These are phyloP conservation scores for Dermatemys mawii DNA, from an alignment of 2,113 vertebrate genomes.

Conservation along the genomic window DNA sequence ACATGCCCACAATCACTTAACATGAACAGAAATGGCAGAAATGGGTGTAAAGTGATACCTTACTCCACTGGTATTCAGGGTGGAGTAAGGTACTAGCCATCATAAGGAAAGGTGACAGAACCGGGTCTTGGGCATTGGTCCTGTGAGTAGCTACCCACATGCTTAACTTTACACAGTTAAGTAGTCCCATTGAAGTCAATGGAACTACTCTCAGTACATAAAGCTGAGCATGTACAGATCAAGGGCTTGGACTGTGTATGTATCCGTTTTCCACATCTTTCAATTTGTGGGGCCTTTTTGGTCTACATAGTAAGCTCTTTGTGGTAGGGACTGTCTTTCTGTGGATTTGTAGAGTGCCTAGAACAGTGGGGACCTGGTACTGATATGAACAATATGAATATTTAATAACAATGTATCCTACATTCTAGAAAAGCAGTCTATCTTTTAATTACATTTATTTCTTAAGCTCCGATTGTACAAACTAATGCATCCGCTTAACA, in stretches of 20 bases:
- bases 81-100: rapidly evolving
- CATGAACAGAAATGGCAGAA: too few relatives aligned
- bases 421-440: background rate
- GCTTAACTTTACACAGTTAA: background rate
- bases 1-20: rapidly evolving
- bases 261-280: background rate
- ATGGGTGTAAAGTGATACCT: rapidly evolving
- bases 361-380: background rate
- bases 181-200: background rate
- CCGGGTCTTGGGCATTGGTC: background rate
- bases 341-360: background rate
- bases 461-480: background rate
- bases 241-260: rapidly evolving
- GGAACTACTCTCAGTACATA: background rate
- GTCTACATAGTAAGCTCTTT: background rate
- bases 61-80: background rate
- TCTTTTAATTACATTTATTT: background rate
- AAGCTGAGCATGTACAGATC: background rate
- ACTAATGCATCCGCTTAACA: background rate
- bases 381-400: background rate
- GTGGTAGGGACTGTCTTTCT: background rate
- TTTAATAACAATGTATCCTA: background rate
- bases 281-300: background rate
- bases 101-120: background rate
- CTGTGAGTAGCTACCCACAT: rapidly evolving